Percentiles rank a stretch among this genome's conserved stretches.
These are phyloP conservation scores for Myotis vivesi DNA, from an alignment of 2,797 vertebrate genomes.

Conservation along the genomic window DNA sequence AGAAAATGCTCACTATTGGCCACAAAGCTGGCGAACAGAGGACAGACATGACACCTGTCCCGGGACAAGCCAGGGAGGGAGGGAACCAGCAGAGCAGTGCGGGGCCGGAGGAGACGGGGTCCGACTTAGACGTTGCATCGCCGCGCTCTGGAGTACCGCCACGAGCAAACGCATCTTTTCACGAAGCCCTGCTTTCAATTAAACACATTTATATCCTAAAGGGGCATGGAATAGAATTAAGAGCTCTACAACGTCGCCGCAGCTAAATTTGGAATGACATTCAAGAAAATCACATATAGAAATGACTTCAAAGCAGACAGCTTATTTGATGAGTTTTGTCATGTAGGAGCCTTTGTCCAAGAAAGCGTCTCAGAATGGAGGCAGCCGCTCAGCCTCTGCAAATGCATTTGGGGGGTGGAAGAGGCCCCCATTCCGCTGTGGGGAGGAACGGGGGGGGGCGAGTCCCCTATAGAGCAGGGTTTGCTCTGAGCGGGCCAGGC, in stretches of 20 bases:
- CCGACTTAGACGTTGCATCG: neutral
- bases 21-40: neutral
- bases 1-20: neutral
- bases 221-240: neutral
- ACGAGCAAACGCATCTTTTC: too few species aligned
- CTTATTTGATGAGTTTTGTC: neutral
- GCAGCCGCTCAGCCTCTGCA: neutral
- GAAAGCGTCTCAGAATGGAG: neutral
- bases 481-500: neutral
- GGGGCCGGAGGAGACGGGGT: neutral
- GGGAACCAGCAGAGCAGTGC: neutral
- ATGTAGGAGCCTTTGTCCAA: neutral
- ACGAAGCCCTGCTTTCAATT: constrained; percentile 8
- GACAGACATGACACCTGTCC: neutral
- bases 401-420: fast-evolving
- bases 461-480: neutral
- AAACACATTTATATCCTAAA: neutral
- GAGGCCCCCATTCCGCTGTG: too few species aligned
- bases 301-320: neutral
- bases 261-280: neutral
- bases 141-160: neutral
- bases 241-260: neutral
- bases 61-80: neutral
- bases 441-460: fast-evolving
- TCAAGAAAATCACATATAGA: neutral